These are phyloP conservation scores for Mormyrus proboscirostris DNA, from an alignment of 2,797 vertebrate genomes.

Conservation along the genomic window DNA sequence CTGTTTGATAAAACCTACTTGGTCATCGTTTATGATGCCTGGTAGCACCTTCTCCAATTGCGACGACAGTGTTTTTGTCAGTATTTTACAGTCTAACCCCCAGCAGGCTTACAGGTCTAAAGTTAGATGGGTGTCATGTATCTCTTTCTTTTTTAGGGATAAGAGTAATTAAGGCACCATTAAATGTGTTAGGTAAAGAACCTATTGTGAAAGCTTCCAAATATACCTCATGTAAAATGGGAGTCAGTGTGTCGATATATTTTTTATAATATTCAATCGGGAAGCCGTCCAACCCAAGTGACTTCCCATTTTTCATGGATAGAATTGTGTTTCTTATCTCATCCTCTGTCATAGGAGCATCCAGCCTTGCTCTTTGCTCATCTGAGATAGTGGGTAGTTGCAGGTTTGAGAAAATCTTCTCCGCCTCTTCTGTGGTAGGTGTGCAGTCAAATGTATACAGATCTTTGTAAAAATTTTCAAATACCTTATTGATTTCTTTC, in stretches of 20 bases:
- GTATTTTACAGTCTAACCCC: background rate
- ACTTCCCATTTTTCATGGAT: background rate
- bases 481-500: background rate
- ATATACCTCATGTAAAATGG: background rate
- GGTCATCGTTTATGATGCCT: background rate
- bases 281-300: background rate
- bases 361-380: background rate
- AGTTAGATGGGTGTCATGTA: background rate
- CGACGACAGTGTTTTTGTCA: background rate
- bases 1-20: background rate
- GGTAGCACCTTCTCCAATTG: background rate
- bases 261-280: background rate
- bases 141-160: background rate
- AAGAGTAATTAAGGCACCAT: background rate
- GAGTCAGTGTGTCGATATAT: background rate
- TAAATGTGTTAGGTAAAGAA: background rate
- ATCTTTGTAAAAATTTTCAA: background rate
- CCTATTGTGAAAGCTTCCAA: background rate
- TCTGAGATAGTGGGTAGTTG: background rate
- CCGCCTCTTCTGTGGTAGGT: background rate
- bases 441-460: background rate
- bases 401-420: background rate
- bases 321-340: background rate
- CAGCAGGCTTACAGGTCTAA: background rate
- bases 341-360: background rate